phyloP scores from a whole-genome alignment of 2,113 vertebrate species.

The Cariama cristata region DNA sequence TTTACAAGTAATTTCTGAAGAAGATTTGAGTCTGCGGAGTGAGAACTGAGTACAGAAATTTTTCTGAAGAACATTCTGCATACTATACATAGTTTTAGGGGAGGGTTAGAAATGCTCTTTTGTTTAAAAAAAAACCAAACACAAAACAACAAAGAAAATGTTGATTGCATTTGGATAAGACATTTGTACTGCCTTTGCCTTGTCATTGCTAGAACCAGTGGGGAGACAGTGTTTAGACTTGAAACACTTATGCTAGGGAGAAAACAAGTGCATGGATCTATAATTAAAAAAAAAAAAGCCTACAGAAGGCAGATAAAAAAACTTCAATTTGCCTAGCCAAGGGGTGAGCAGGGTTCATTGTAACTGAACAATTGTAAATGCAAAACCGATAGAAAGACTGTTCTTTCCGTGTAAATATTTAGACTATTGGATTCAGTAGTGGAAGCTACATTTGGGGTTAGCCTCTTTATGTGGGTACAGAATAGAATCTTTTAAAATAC shows the following conservation, averaged over 20 bases:
- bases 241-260: not conserved
- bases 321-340: not conserved
- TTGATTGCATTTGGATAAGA: not conserved
- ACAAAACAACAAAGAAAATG: not conserved
- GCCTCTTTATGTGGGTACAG: not conserved
- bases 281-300: not conserved
- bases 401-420: not conserved
- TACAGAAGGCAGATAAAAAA: not conserved
- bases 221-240: not conserved
- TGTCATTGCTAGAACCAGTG: not conserved
- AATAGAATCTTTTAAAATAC: not conserved
- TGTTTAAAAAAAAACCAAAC: not conserved
- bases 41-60: not conserved
- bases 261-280: not conserved
- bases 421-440: not conserved
- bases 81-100: not conserved
- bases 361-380: not conserved
- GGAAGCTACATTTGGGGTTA: not conserved
- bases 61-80: not conserved
- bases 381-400: not conserved
- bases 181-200: not conserved
- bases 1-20: not conserved
- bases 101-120: not conserved
- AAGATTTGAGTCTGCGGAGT: not conserved
- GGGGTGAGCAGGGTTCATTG: not conserved